A percentile compares a stretch with the other conserved stretches of the same genome.
phyloP scores from a whole-genome alignment of 2,888 invertebrate species.

The Rugalucina vietnamica region DNA sequence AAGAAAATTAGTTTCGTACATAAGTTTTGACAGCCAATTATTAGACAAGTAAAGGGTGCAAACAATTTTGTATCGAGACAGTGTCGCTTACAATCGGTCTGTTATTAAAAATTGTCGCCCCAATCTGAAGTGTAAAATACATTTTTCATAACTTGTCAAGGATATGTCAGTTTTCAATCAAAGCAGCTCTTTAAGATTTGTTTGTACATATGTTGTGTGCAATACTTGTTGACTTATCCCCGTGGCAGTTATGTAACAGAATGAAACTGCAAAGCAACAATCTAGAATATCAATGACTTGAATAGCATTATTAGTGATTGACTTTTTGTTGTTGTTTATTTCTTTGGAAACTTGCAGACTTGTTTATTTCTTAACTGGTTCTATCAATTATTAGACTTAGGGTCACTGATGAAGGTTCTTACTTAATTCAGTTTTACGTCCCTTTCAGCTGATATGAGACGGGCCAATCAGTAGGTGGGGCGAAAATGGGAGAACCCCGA shows the following conservation, averaged over 20 bases:
- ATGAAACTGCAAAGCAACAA: background rate
- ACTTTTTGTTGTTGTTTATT: too few relatives aligned
- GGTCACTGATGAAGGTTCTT: too few relatives aligned
- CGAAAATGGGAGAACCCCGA: too few relatives aligned
- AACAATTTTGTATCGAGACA: background rate
- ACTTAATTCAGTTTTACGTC: too few relatives aligned
- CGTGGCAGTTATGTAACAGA: background rate
- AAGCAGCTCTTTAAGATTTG: background rate
- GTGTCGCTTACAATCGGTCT: background rate
- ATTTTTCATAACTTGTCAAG: background rate
- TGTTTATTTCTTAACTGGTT: too few relatives aligned
- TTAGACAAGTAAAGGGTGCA: background rate
- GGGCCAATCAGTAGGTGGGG: too few relatives aligned
- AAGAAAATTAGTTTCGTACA: background rate
- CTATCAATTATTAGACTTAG: too few relatives aligned
- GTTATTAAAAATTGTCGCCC: background rate
- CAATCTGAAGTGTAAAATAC: slow-evolving; percentile 4
- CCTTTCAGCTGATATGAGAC: too few relatives aligned
- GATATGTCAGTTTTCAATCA: background rate
- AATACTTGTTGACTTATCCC: background rate
- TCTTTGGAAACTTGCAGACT: too few relatives aligned
- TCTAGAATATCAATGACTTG: too few relatives aligned
- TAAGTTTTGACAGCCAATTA: slow-evolving; percentile 5
- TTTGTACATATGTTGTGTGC: background rate
- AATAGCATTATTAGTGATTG: too few relatives aligned